phyloP scores from a whole-genome alignment of 64 coral and sea anemone genomes.

The Montipora cactus region DNA sequence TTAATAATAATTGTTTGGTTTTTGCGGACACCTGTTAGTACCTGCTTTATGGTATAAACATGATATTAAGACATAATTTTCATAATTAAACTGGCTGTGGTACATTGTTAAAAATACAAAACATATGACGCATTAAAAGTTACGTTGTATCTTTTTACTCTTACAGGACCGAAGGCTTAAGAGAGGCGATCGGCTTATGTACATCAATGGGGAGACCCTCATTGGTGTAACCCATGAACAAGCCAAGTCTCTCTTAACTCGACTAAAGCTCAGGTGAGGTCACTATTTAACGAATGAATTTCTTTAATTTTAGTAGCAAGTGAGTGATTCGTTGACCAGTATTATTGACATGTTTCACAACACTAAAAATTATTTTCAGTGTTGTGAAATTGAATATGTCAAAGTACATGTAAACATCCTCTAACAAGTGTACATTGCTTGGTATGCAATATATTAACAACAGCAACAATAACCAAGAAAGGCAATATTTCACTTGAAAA shows the following conservation, averaged over 20 bases:
- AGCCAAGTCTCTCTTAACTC: constrained; percentile 86
- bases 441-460: too few species aligned
- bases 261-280: constrained; percentile 83
- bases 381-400: too few species aligned
- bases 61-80: neutral
- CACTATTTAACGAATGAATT: neutral
- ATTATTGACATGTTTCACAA: too few species aligned
- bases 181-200: constrained; percentile 73
- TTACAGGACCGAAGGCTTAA: constrained; percentile 69
- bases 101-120: neutral
- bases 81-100: neutral
- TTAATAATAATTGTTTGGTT: neutral
- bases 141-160: neutral
- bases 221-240: constrained; percentile 91
- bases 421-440: too few species aligned
- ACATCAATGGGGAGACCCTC: constrained; percentile 80
- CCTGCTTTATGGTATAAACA: constrained; percentile 37
- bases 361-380: too few species aligned
- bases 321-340: too few species aligned
- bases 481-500: too few species aligned
- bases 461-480: too few species aligned
- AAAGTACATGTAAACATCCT: too few species aligned
- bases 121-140: neutral
- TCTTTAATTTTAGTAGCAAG: too few species aligned
- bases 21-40: constrained; percentile 27